Base-by-base conservation (phyloP, 2,888 invertebrate species). In the Dryocosmus kuriphilus region DNA sequence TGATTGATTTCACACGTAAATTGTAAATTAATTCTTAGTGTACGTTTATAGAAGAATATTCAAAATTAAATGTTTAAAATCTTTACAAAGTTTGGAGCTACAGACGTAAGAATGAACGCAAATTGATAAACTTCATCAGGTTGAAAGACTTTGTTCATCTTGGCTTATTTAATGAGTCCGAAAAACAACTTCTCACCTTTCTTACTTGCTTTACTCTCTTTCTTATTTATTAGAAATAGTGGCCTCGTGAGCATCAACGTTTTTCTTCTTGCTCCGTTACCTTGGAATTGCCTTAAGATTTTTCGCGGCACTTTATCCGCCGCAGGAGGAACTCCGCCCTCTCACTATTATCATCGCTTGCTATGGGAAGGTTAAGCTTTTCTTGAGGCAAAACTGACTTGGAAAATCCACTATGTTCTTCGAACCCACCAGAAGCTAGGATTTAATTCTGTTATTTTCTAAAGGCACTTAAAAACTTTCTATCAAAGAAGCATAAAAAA, bases 231-330 rank as follows among this genome's bases (percentile, higher is more conserved):
- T 67, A 9, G 27, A 46, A 67, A 41, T 19, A 67, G 27, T 67
- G 27, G 41, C 67, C 19, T 16, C 7, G 38, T 19, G 5, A 67
- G 22, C 7, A 41, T 41, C 41, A 19, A 41, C 19, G 41, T 46
- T 46, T 67, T 46, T 67, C 67, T 67, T 46, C 41, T 22, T 27
- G 46, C 8, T 67, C 2, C 19, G 16, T 27, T 67, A 16, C 67
- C 67, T 67, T 27, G 67, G 67, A 41, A 67, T 67, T 67, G 27
- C 16, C 46, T 46, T 67, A 67, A 46, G 67, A 67, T 67, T 67
- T 67, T 67, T 67, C 67, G 38, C 67, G 19, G 67, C 46, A 67
- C 67, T 67, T 67, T 67, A 67, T 7, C 41, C 41, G 67, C 46
- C 67, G 24, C 67, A 67, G 67, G 27, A 67, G 67, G 46, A 22